Conservation (phyloP, 2,797 vertebrate species). For the Alcedo quadribrachys region DNA sequence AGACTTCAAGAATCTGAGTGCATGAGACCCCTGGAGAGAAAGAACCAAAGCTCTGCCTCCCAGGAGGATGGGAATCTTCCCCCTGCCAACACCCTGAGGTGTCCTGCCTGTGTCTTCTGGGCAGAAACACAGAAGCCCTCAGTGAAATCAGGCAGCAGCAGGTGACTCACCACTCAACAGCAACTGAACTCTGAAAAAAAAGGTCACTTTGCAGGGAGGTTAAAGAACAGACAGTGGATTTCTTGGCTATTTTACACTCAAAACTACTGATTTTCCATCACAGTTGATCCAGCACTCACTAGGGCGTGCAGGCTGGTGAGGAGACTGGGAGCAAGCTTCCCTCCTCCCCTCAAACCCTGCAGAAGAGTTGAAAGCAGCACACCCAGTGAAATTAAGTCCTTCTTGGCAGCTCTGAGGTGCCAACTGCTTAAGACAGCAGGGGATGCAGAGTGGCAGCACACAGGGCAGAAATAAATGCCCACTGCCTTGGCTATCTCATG, state of each 20-base stretch:
- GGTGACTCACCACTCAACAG: constrained; percentile 22
- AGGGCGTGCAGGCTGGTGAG: fast-evolving
- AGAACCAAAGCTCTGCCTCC: neutral
- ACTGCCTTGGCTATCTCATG: fast-evolving
- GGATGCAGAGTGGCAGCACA: neutral
- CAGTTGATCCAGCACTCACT: neutral
- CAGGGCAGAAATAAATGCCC: neutral
- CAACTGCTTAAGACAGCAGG: neutral
- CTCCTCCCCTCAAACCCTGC: neutral
- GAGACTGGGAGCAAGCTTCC: neutral
- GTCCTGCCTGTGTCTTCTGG: neutral
- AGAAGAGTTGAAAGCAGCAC: neutral
- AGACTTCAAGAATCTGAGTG: neutral
- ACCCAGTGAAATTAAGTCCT: fast-evolving
- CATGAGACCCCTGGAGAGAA: neutral
- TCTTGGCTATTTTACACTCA: no score
- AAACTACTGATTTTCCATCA: neutral
- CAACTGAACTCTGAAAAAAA: neutral
- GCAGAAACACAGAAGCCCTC: neutral
- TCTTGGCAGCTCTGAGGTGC: neutral
- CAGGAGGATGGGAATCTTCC: neutral
- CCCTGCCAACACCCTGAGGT: fast-evolving
- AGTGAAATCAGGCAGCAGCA: neutral
- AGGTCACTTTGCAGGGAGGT: constrained; percentile 12
- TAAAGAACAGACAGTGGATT: neutral